Evolutionary conservation across 2,888 invertebrate species (phyloP).

Genomic region (Pemphredon lugubris): DNA sequence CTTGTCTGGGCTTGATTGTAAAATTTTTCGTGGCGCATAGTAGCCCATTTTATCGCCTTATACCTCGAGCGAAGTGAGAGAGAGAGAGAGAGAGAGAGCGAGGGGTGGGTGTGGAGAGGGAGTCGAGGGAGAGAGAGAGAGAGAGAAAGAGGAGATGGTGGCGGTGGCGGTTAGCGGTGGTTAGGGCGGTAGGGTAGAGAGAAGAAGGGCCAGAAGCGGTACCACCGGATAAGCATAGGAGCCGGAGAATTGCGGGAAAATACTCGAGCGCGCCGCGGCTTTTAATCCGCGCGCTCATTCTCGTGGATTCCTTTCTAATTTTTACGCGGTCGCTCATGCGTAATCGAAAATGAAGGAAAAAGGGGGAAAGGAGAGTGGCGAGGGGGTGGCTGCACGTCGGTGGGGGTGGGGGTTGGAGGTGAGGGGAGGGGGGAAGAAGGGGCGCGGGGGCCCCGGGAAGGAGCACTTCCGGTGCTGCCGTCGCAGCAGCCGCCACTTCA

Average conservation of each 20-base stretch:
- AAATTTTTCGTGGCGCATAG: conserved; percentile 74
- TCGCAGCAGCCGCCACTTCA: conserved; percentile 67
- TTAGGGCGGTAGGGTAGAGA: conserved; percentile 31
- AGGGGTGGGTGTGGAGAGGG: neutral
- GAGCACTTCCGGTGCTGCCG: conserved; percentile 63
- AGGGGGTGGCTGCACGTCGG: conserved; percentile 45
- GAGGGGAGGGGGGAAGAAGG: no score
- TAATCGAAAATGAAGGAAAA: conserved; percentile 67
- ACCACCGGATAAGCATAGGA: conserved; percentile 60
- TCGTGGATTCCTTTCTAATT: conserved; percentile 75
- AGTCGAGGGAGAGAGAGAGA: conserved; percentile 4
- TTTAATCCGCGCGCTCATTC: conserved; percentile 69
- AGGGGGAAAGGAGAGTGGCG: conserved; percentile 41
- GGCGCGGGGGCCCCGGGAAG: conserved; percentile 28
- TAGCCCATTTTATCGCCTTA: conserved; percentile 75
- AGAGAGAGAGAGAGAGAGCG: no score
- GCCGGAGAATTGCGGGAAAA: conserved; percentile 69
- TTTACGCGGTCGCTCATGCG: conserved; percentile 75
- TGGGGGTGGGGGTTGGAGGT: no score
- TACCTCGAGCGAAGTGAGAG: conserved; percentile 22
- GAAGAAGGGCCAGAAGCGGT: conserved; percentile 56
- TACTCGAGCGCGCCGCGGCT: conserved; percentile 68
- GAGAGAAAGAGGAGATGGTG: conserved; percentile 31
- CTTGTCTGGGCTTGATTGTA: conserved; percentile 74
- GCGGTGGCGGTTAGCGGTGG: conserved; percentile 32